Evolutionary conservation across 2,888 invertebrate genomes (phyloP), one percentile per base, ranked within the genome.

Genomic region (Didymodactylos carnosus): DNA sequence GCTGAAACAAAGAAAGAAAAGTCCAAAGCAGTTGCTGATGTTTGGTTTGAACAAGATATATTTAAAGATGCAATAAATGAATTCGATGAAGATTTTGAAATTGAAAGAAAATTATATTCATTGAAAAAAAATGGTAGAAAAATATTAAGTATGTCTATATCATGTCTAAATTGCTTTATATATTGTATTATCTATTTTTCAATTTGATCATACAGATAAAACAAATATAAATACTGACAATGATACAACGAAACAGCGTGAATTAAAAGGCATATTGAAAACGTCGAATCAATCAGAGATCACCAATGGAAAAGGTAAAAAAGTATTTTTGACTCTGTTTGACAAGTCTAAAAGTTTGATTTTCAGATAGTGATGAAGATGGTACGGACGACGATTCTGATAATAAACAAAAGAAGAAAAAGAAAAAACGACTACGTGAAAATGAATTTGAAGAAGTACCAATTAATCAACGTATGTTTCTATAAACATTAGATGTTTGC

Each of bases 401-500:
- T n/a, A n/a, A n/a, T 71, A 71, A 71, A 75, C 19, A 43, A 75
- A 75, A 72, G 77, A 75, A 76, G 76, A 77, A 73, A 53, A 39
- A 25, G 3, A 71, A 35, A 71, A 25, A 39, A 39, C 3, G 14
- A 35, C 25, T 62, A 27, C n/a, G 27, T 14, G 25, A 49, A 3
- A 78, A 87, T 80, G 88, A 88, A 71, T 88, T 89, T 83, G 89
- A 89, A 84, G 85, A 89, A 51, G 89, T 88, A 10, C 84, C 88
- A 27, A 86, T 87, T 80, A 85, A 75, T 76, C 75, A 70, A 71
- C 72, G 40, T 82, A 82, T 75, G 78, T 87, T 87, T 84, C 40
- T 41, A 79, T n/a, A n/a, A n/a, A n/a, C n/a, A n/a, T n/a, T n/a
- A n/a, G n/a, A n/a, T n/a, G n/a, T n/a, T n/a, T n/a, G n/a, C n/a